phyloP scores from a whole-genome alignment of 2,797 vertebrate genomes.

The Percopsis omiscomaycus region DNA sequence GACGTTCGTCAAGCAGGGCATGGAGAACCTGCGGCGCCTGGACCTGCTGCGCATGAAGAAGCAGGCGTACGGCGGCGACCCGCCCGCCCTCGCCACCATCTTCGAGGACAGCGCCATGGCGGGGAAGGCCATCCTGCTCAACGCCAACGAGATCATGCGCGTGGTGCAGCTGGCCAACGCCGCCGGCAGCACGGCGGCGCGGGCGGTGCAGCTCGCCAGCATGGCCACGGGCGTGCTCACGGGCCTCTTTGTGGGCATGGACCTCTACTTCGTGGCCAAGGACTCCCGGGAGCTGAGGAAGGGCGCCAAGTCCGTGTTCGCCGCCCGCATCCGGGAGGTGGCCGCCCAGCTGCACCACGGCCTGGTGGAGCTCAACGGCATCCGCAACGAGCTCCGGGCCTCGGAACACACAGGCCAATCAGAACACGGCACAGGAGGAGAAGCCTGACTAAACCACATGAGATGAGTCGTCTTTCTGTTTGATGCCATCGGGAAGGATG shows the following conservation, averaged over 20 bases:
- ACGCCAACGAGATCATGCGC: conserved; percentile 79
- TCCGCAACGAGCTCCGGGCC: conserved; percentile 75
- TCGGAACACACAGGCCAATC: conserved; percentile 5
- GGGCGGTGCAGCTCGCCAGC: conserved; percentile 78
- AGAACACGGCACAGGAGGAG: conserved; percentile 19
- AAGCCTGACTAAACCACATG: conserved; percentile 3
- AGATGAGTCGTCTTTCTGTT: background rate
- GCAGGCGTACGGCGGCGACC: conserved; percentile 69
- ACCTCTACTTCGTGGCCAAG: conserved; percentile 81
- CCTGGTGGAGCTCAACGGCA: conserved; percentile 75
- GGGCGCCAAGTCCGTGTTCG: conserved; percentile 79
- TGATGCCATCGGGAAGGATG: background rate
- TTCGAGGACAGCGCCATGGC: conserved; percentile 80
- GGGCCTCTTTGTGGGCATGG: conserved; percentile 78
- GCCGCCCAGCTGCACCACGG: conserved; percentile 70
- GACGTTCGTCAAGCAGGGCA: conserved; percentile 79
- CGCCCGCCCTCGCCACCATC: conserved; percentile 66
- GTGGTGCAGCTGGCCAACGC: conserved; percentile 80
- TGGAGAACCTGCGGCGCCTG: conserved; percentile 76
- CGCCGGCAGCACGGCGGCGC: conserved; percentile 75
- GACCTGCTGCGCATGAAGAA: conserved; percentile 75
- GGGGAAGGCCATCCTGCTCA: conserved; percentile 76
- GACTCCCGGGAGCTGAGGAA: conserved; percentile 80
- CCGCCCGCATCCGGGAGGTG: conserved; percentile 77
- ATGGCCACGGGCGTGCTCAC: conserved; percentile 78